Base-by-base conservation (phyloP, 2,113 vertebrate species). In the Hyperopisus bebe region DNA sequence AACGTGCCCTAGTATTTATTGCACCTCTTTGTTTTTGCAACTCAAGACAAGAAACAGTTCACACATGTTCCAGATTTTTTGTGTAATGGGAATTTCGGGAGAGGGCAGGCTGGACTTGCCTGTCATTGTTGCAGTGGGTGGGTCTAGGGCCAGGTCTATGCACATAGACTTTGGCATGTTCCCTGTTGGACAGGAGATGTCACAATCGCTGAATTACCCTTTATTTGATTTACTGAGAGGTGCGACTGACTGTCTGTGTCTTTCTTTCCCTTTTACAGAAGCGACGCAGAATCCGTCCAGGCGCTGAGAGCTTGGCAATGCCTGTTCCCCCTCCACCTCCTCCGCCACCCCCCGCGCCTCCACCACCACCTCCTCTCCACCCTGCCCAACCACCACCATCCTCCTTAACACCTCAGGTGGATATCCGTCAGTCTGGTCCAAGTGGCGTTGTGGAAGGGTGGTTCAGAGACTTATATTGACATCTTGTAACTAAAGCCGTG, bases 331-430 rank as follows among this genome's bases (percentile, higher is more conserved):
- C 93, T 1, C 92, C 93, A 3, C 94, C 94, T 46, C 93, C 88
- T 74, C 85, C 88, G 2, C 90, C 93, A 0, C 93, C 94, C 5
- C 94, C 92, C 0, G 91, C 92, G 0, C 70, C 89, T 0, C 77
- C 74, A 19, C 74, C 70, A 6, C 35, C 35, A 19, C 74, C 93
- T 0, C 90, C 62, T 27, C 10, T 70, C 62, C 62, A 6, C 13
- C 74, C 91, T 0, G 92, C 94, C 0, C 94, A 92, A 0, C 93
- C 94, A 1, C 82, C 82, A 0, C 91, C 93, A n/a, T 90, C 86
- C 1, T 87, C 92, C 48, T 88, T 90, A 47, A 91, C 90, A 50
- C 93, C 93, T 86, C 94, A 94, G 93, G 95, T 95, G 90, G 91
- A 90, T 84, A 46, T 19, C 42, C 7, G 1, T 27, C 27, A 1